phyloP scores from a whole-genome alignment of 53 echinoderm and acorn worm species.

The Glandiceps talaboti region DNA sequence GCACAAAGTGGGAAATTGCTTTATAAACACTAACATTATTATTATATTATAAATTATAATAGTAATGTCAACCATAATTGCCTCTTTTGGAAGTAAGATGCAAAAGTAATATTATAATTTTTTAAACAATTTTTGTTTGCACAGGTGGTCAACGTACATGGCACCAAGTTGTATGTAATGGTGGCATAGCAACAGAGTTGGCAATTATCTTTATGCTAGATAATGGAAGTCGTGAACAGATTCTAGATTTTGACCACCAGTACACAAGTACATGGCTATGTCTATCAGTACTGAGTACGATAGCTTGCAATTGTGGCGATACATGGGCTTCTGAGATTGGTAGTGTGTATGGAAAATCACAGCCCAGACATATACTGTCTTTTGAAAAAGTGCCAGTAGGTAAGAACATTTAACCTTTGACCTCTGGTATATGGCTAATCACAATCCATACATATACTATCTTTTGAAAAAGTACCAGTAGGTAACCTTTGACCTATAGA shows the following conservation, averaged over 20 bases:
- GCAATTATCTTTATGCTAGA: constrained; percentile 63
- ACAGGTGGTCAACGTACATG: constrained; percentile 87
- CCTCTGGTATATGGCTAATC: no score
- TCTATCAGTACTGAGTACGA: constrained; percentile 58
- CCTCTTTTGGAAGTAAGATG: no score
- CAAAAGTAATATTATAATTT: no score
- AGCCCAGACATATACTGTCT: constrained; percentile 62
- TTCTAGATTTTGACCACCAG: constrained; percentile 56
- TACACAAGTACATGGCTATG: constrained; percentile 71
- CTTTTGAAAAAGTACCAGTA: no score
- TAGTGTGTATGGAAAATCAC: constrained; percentile 45
- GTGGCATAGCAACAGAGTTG: constrained; percentile 58
- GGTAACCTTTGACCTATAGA: no score
- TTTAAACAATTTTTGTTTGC: no score
- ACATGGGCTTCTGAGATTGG: constrained; percentile 94
- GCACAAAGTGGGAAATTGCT: no score
- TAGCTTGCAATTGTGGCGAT: constrained; percentile 83
- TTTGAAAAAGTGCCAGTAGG: constrained; percentile 70
- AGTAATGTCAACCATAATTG: no score
- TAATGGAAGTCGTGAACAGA: constrained; percentile 63
- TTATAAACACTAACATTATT: no score
- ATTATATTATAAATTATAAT: no score
- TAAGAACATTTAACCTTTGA: no score
- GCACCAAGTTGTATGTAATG: constrained; percentile 82
- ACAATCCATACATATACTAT: no score